phyloP scores from a whole-genome alignment of 2,797 vertebrate genomes.

The Cuculus canorus region DNA sequence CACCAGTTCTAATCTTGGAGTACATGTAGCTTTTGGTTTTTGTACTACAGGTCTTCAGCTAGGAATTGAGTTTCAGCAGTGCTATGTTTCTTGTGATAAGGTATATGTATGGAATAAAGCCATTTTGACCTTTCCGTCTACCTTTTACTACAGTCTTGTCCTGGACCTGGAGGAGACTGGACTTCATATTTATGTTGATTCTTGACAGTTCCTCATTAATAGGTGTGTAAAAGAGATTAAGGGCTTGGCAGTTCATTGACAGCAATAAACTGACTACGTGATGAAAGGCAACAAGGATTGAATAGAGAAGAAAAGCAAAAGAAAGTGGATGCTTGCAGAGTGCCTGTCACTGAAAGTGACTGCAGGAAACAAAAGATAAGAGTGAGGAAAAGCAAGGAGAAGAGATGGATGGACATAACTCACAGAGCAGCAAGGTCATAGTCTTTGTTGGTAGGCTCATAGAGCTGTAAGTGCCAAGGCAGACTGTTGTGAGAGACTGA shows the following conservation, averaged over 20 bases:
- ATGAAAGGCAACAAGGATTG: background rate
- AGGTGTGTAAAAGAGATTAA: background rate
- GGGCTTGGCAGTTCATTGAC: background rate
- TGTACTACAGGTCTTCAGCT: background rate
- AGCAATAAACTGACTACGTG: background rate
- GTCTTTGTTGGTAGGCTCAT: background rate
- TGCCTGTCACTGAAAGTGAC: background rate
- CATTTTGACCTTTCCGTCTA: background rate
- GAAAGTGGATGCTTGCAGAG: background rate
- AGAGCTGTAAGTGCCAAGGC: background rate
- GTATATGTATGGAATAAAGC: background rate
- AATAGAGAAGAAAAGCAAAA: background rate
- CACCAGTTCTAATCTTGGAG: too few relatives aligned
- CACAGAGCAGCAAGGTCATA: background rate
- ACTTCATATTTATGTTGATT: background rate
- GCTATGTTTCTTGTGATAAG: background rate
- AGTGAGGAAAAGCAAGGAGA: background rate
- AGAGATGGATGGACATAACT: background rate
- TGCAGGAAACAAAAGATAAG: background rate
- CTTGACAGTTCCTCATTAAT: background rate
- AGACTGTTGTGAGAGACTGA: background rate
- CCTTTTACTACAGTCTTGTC: background rate
- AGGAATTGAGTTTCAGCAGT: background rate
- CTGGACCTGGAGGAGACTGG: background rate
- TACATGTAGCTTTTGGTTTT: background rate